phyloP scores from a whole-genome alignment of 1,140 invertebrate species.

The Pseudoatta argentina region DNA sequence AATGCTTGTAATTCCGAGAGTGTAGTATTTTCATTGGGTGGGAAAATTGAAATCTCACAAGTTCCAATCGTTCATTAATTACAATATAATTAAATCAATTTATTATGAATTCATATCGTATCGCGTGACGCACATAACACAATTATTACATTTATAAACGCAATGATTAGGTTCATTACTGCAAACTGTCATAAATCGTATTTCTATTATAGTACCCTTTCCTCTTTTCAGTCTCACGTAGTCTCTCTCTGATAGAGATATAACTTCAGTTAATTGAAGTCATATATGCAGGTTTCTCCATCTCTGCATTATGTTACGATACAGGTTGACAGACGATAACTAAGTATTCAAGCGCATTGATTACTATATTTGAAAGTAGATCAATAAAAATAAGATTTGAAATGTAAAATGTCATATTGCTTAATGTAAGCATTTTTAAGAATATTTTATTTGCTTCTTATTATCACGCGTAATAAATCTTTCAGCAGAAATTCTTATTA shows the following conservation, averaged over 20 bases:
- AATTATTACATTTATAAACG: conserved; percentile 69
- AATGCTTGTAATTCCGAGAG: neutral
- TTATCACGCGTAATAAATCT: neutral
- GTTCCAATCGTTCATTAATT: neutral
- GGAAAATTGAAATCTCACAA: neutral
- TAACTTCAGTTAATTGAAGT: conserved; percentile 50
- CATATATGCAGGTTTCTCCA: neutral
- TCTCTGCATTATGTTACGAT: neutral
- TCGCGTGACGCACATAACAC: conserved; percentile 49
- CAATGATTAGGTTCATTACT: conserved; percentile 63
- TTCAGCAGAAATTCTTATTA: neutral
- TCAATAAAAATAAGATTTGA: conserved; percentile 14
- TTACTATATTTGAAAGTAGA: neutral
- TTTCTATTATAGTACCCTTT: neutral
- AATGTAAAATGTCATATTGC: neutral
- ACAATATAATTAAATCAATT: conserved; percentile 6
- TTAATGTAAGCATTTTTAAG: neutral
- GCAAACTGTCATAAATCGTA: conserved; percentile 54
- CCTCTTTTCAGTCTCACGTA: neutral
- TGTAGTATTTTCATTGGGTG: neutral
- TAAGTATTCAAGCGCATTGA: neutral
- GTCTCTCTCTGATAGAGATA: conserved; percentile 62
- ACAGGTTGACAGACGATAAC: conserved; percentile 47
- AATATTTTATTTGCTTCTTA: conserved; percentile 9
- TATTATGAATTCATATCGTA: neutral